These are phyloP conservation scores for Aphidius colemani DNA, from an alignment of 2,888 invertebrate species.

Conservation along the genomic window DNA sequence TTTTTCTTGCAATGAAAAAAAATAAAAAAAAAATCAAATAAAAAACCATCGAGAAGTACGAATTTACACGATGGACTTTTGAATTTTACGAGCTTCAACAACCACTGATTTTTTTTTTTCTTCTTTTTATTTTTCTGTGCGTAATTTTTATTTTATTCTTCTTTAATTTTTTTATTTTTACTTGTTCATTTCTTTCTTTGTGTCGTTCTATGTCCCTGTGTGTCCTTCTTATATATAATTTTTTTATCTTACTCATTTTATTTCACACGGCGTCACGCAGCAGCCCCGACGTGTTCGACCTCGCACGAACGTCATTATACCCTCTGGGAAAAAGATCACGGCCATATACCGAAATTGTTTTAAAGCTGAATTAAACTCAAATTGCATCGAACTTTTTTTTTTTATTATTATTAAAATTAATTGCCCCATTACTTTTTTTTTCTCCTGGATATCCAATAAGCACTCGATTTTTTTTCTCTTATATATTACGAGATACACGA, in stretches of 20 bases:
- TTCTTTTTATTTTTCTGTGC: too few relatives aligned
- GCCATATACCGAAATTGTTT: conserved; percentile 33
- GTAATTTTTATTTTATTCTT: not conserved
- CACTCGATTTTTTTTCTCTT: too few relatives aligned
- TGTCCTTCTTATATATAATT: not conserved
- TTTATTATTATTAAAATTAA: conserved; percentile 13
- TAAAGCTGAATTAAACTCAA: conserved; percentile 23
- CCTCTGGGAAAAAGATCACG: conserved; percentile 21
- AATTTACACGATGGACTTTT: too few relatives aligned
- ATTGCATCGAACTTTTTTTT: conserved; percentile 1
- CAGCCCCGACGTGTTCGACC: conserved; percentile 23
- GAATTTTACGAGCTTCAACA: too few relatives aligned
- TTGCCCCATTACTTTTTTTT: not conserved
- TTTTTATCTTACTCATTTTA: conserved; percentile 6
- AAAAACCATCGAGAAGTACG: too few relatives aligned
- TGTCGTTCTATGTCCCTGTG: not conserved
- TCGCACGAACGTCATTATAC: conserved; percentile 32
- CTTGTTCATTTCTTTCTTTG: not conserved
- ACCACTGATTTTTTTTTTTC: too few relatives aligned
- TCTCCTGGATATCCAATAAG: too few relatives aligned
- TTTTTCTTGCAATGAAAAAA: too few relatives aligned
- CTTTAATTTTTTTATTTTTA: conserved; percentile 3
- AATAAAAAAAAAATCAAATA: too few relatives aligned
- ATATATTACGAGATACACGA: too few relatives aligned
- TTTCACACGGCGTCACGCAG: conserved; percentile 16